Base-by-base conservation (phyloP, 1,140 invertebrate species). In the Eueides isabella region DNA sequence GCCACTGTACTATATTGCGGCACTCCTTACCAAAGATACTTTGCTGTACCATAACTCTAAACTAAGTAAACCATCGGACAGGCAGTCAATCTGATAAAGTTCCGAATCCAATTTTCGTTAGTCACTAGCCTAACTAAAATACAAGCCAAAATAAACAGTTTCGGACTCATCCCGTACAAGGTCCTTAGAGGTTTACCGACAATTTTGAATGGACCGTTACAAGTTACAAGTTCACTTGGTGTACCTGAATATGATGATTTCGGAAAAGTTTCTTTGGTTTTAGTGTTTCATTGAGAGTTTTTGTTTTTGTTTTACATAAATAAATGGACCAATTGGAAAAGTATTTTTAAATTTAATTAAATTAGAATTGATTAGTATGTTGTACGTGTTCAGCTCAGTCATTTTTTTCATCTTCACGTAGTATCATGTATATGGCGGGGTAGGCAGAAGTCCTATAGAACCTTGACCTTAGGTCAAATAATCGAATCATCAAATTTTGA, bases 61-160 rank as follows among this genome's bases (percentile, higher is more conserved):
- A 44, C 41, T 44, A 16, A 26, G 19, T 55, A 55, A 55, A 55
- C 48, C 48, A 23, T 55, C 48, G 23, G 48, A 23, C 48, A 26
- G 48, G 48, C 48, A 55, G 48, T 55, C 48, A 55, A 55, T 55
- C 48, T 55, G 48, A 55, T 55, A 55, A 55, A 55, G 48, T 55
- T 55, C 9, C n/a, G 48, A 55, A 55, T 55, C 48, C 48, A 55
- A 55, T 55, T 55, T 55, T 55, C 48, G 48, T 55, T 55, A 55
- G 48, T 55, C 48, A 55, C 48, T 55, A 55, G 48, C 0, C 19
- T 29, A 35, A 67, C 38, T 67, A 29, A 63, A 67, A 67, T 33
- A 68, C 67, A 61, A 68, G 67, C 29, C 26, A 68, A 61, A 61
- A 68, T 68, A 48, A 68, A 61, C 67, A 68, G 29, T 35, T 68